A percentile compares a stretch with the other conserved stretches of the same genome.
Evolutionary conservation across 2,797 vertebrate genomes (phyloP).

Genomic region (Macrochelys suwanniensis): DNA sequence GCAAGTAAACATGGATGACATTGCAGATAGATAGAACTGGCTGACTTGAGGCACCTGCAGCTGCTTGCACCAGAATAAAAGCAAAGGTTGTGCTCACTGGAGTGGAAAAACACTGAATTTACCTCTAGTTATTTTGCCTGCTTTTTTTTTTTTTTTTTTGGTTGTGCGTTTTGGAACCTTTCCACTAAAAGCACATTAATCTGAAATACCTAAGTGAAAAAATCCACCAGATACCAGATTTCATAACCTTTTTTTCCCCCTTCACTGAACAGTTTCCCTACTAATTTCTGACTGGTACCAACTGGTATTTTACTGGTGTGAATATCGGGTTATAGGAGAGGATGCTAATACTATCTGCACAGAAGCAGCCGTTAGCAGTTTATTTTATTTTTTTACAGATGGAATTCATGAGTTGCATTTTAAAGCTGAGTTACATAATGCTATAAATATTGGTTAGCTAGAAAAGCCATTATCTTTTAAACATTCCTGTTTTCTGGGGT

Average conservation of each 20-base stretch:
- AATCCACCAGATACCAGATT: slow-evolving; percentile 33
- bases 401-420: slow-evolving; percentile 9
- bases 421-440: not conserved
- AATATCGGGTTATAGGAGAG: not conserved
- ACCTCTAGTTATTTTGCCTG: slow-evolving; percentile 83
- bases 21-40: slow-evolving; percentile 81
- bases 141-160: slow-evolving; percentile 21
- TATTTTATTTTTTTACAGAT: not conserved
- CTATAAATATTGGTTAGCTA: not conserved
- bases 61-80: slow-evolving; percentile 84
- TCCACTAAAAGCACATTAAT: slow-evolving; percentile 74
- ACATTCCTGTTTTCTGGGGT: not conserved
- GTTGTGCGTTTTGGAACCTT: slow-evolving; percentile 79
- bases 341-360: not conserved
- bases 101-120: slow-evolving; percentile 89
- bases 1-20: slow-evolving; percentile 89
- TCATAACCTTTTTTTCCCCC: not conserved
- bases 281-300: not conserved
- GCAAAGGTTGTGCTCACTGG: slow-evolving; percentile 80
- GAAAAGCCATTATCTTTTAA: slow-evolving; percentile 12
- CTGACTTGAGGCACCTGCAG: slow-evolving; percentile 89
- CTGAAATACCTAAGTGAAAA: slow-evolving; percentile 63
- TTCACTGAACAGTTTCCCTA: slow-evolving; percentile 32
- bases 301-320: accelerated
- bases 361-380: not conserved